Evolutionary conservation across 2,888 invertebrate species (phyloP).

Genomic region (Cataglyphis rosenhaueri): DNA sequence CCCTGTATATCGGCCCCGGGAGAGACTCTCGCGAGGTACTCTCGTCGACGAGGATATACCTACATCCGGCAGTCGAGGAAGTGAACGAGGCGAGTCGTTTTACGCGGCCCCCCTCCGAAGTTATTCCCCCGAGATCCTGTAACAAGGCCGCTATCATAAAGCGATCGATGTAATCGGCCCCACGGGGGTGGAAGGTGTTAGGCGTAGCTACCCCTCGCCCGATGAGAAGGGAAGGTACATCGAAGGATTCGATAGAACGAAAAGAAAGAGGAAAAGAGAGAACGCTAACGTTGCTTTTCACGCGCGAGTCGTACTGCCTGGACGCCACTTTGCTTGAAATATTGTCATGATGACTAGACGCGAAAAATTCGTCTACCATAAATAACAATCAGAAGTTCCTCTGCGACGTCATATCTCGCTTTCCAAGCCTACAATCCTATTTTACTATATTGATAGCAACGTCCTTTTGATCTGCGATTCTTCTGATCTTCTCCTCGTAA

Average conservation of each 20-base stretch:
- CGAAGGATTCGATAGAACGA: conserved; percentile 61
- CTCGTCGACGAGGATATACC: conserved; percentile 45
- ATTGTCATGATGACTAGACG: conserved; percentile 76
- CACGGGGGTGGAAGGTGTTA: conserved; percentile 62
- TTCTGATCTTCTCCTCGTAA: not conserved
- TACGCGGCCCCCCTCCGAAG: conserved; percentile 20
- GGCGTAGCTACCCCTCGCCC: conserved; percentile 38
- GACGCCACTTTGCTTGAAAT: conserved; percentile 74
- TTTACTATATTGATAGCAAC: not conserved
- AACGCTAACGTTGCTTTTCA: conserved; percentile 63
- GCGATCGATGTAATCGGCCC: conserved; percentile 79
- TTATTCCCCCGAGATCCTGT: conserved; percentile 70
- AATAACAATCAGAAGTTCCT: conserved; percentile 73
- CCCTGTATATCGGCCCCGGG: conserved; percentile 42
- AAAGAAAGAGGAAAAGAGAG: conserved; percentile 37
- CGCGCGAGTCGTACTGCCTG: conserved; percentile 53
- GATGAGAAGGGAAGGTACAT: conserved; percentile 16
- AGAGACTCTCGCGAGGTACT: conserved; percentile 46
- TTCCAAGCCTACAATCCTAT: conserved; percentile 10
- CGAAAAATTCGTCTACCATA: conserved; percentile 74
- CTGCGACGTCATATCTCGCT: conserved; percentile 59
- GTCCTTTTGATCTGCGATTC: conserved; percentile 13
- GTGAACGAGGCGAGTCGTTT: conserved; percentile 54
- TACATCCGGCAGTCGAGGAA: conserved; percentile 38
- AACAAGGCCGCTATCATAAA: conserved; percentile 77